Evolutionary conservation across 2,113 vertebrate species (phyloP), one percentile per base, ranked within the genome.

Genomic region (Myanophis thanlyinensis): DNA sequence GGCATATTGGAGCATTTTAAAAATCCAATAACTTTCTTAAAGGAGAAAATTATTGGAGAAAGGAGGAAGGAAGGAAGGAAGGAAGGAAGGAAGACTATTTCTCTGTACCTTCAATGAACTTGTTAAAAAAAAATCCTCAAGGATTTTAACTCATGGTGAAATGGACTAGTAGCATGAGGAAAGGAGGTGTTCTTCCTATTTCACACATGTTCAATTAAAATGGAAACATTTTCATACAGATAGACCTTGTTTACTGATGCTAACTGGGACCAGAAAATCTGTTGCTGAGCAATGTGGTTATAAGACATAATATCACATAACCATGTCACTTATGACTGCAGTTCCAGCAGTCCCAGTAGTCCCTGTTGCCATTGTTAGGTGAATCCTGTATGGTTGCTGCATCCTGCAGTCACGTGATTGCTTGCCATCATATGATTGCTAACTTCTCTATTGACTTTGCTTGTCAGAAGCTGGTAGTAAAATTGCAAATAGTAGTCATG

Each of bases 1-100:
- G 95, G 97, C 97, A 96, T 95, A 97, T 23, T 95, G 91, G 3
- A 67, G 86, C 92, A 89, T 96, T 97, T 96, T 95, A 97, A 97
- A 97, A 97, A 93, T 95, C 88, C 92, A 94, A 96, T 94, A 91
- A 93, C 56, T 94, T 88, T 92, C 94, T 93, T 92, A 95, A 95
- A 80, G 96, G 93, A 59, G 25, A 59, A 59, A 27, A 27, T 27
- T 59, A 27, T 59, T 59, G 9, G 3, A 27, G 25, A 59, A 62
- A 62, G 27, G 27, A 25, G 10, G 10, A 30, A 10, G 56, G 25
- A 59, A 27, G 54, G 23, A 23, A 27, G 9, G 22, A 54, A 54
- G 53, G 22, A 62, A 56, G 59, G 11, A 67, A 67, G 30, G 4
- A n/a, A 67, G 62, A 20, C 18, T 5, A 80, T 40, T 80, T 40